Base-by-base conservation (phyloP, 2,888 invertebrate genomes). In the Chydorus sphaericus region DNA sequence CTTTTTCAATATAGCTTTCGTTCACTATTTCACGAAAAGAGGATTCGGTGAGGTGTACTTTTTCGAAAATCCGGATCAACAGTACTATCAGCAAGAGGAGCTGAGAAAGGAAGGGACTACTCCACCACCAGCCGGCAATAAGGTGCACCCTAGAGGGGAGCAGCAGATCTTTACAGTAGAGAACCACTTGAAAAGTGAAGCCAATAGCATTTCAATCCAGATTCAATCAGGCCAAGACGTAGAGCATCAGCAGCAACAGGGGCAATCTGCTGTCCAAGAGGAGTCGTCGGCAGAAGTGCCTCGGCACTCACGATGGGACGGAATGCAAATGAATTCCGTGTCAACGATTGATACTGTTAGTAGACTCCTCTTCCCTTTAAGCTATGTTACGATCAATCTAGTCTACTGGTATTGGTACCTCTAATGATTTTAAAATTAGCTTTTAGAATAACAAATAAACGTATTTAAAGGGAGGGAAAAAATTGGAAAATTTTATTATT, bases 21-120 rank as follows among this genome's bases (percentile, higher is more conserved):
- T 87, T 1, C 86, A 87, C 67, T 85, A 83, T 67, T 85, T 83
- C 68, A 86, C 86, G n/a, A 87, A 86, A 69, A 81, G 82, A 62
- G 85, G 85, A 26, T 84, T 82, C 5, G 85, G 85, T 1, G 85
- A 85, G 67, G 80, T 81, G 63, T 83, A 83, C 68, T 82, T 52
- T 36, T 38, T 26, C 54, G 38, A 49, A 10, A 16, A 20, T 8
- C 33, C 23, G 14, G 28, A 49, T 20, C 54, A 52, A 11, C 20
- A 26, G 26, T 23, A 44, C 5, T 26, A 10, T 23, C 28, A 23
- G 14, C 26, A 44, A 14, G 44, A 44, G 28, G 26, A 8, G 7
- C 18, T 23, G 11, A 23, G 26, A 14, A 11, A 23, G 18, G 26
- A 14, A 28, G 14, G 14, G 26, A 4, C 20, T n/a, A 23, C 44